These are phyloP conservation scores for Elachura formosa DNA, from an alignment of 2,113 vertebrate genomes.

Conservation along the genomic window DNA sequence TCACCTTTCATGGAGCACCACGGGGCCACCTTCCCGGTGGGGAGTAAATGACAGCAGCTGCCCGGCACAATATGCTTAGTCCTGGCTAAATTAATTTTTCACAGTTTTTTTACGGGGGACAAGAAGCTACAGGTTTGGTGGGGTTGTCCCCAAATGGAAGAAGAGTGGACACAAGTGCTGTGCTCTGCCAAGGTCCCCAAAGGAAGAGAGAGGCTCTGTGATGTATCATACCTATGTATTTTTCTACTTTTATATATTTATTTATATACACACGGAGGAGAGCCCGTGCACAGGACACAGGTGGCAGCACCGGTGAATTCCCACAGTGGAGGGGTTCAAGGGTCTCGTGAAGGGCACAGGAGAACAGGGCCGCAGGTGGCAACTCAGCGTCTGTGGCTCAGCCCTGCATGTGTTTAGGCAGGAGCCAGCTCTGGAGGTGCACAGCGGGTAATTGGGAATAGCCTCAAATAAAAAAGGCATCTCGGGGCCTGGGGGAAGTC, in stretches of 20 bases:
- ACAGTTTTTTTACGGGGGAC: neutral
- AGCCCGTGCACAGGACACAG: fast-evolving
- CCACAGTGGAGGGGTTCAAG: neutral
- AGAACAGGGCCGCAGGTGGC: neutral
- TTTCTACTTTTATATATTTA: neutral
- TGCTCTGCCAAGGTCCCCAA: neutral
- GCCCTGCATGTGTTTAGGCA: neutral
- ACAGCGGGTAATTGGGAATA: neutral
- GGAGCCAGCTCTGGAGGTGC: neutral
- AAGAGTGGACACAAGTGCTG: neutral
- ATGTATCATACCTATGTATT: neutral
- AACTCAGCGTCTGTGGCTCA: fast-evolving
- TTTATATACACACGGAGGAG: too few species aligned
- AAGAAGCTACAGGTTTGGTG: too few species aligned
- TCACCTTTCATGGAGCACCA: fast-evolving
- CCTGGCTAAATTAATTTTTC: neutral
- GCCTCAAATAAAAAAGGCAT: neutral
- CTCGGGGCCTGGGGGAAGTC: neutral
- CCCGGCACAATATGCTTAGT: fast-evolving
- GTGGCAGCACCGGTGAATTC: neutral
- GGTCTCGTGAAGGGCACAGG: fast-evolving
- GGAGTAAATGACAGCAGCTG: neutral
- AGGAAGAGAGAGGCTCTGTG: neutral
- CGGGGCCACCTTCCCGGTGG: fast-evolving
- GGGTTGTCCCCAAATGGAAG: fast-evolving